Conservation (phyloP, 64 coral and sea anemone genomes). For the Montipora capricornis region DNA sequence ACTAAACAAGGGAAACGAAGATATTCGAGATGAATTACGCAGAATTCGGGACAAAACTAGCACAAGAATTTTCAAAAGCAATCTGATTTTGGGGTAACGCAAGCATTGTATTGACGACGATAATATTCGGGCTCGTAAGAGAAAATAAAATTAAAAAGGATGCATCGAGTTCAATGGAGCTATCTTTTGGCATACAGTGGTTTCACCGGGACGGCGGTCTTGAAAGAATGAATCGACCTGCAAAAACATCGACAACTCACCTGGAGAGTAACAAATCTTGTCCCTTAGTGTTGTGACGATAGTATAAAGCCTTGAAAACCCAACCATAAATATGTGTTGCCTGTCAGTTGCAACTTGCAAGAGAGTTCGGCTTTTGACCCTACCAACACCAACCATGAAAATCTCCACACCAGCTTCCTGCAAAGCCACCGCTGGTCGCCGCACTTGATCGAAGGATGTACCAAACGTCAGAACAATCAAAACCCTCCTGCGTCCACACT, state of each 20-base stretch:
- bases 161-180: no score
- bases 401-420: conserved; percentile 47
- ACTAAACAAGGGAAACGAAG: not conserved
- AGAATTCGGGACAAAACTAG: no score
- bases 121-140: no score
- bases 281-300: conserved; percentile 29
- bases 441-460: conserved; percentile 30
- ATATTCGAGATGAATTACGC: not conserved
- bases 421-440: conserved; percentile 22
- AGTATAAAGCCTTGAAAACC: not conserved
- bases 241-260: not conserved
- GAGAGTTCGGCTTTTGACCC: not conserved
- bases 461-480: conserved; percentile 3
- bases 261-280: conserved; percentile 57
- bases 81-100: no score
- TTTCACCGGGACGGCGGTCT: no score
- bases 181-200: not conserved
- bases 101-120: no score
- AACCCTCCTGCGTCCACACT: conserved; percentile 34
- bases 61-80: no score
- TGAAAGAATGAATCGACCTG: no score
- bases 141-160: no score
- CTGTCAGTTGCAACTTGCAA: conserved; percentile 28
- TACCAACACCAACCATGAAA: conserved; percentile 7
- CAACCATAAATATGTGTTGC: conserved; percentile 19